A percentile compares a stretch with the other conserved stretches of the same genome.
phyloP scores from a whole-genome alignment of 1,140 invertebrate species.

The Berghia stephanieae region DNA sequence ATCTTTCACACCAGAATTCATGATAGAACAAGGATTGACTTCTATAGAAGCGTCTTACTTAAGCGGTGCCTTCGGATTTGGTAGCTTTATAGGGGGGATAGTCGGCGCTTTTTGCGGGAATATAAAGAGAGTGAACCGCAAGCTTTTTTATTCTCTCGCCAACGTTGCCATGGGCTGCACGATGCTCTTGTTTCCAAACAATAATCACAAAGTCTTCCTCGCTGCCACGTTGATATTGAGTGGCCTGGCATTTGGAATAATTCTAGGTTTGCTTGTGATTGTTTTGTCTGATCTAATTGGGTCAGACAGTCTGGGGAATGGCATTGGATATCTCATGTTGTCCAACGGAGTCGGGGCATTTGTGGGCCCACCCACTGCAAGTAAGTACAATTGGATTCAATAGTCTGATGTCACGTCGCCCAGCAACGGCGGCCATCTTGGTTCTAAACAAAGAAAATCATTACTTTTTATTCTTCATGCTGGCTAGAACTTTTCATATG shows the following conservation, averaged over 20 bases:
- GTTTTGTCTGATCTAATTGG: slow-evolving; percentile 55
- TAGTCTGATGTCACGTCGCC: too few species aligned
- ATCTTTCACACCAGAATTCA: slow-evolving; percentile 49
- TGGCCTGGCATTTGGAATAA: slow-evolving; percentile 53
- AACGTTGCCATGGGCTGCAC: slow-evolving; percentile 46
- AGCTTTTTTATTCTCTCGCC: slow-evolving; percentile 43
- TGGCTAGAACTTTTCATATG: too few species aligned
- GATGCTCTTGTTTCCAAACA: slow-evolving; percentile 35
- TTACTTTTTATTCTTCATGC: too few species aligned
- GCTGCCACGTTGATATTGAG: slow-evolving; percentile 32
- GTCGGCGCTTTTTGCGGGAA: slow-evolving; percentile 52
- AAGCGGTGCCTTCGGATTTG: slow-evolving; percentile 43
- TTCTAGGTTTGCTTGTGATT: slow-evolving; percentile 53
- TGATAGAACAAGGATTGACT: slow-evolving; percentile 37
- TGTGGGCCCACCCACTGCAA: slow-evolving; percentile 54
- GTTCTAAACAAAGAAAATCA: too few species aligned
- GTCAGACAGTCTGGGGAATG: slow-evolving; percentile 45
- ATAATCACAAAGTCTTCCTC: slow-evolving; percentile 32
- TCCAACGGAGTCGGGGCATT: slow-evolving; percentile 58
- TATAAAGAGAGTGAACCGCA: slow-evolving; percentile 40
- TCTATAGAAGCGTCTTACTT: slow-evolving; percentile 43
- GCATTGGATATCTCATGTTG: slow-evolving; percentile 57
- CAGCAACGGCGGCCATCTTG: too few species aligned
- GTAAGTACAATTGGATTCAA: too few species aligned
- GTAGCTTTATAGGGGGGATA: slow-evolving; percentile 48